Evolutionary conservation across 2,113 vertebrate genomes (phyloP), one percentile per base, ranked within the genome.

Genomic region (Campylomormyrus numenius): DNA sequence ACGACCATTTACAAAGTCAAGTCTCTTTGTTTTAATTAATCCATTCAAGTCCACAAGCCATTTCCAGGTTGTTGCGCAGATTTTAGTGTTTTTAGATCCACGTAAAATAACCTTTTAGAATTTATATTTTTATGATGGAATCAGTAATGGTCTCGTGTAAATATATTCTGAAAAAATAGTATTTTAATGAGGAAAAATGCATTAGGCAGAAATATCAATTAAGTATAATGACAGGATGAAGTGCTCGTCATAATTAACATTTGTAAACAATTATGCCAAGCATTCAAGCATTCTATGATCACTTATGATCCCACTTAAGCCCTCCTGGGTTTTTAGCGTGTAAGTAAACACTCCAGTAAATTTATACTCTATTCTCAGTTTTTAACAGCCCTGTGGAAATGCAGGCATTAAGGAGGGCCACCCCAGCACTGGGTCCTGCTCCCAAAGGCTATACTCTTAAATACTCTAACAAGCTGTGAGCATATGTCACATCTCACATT

Each of bases 201-300:
- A 87, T 87, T 87, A 87, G 17, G 85, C 49, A 35, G 50, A 87
- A 87, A 53, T 19, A 56, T 87, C 85, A 87, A 53, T 87, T 49
- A 87, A 53, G 35, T 50, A 1, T 31, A 87, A 87, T 31, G 50
- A 35, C 27, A 39, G 17, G 15, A 87, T 31, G n/a, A 39, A 31
- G 50, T 52, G 49, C 35, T 87, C 39, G 24, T 52, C 27, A 53
- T 53, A 87, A 87, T 53, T 52, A 87, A 56, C 27, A 19, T 87
- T 87, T 53, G 10, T 53, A 31, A 53, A 31, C 50, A 87, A 19
- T 52, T 87, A 87, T 56, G 85, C n/a, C 27, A 13, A 87, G 31
- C 31, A 56, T 87, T 87, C 17, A 19, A 17, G 15, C 85, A 31
- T 31, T 50, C 19, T 3, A 50, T 27, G n/a, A 52, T 31, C 85